Evolutionary conservation across 1,140 invertebrate genomes (phyloP).

Genomic region (Aphidius gifuensis): DNA sequence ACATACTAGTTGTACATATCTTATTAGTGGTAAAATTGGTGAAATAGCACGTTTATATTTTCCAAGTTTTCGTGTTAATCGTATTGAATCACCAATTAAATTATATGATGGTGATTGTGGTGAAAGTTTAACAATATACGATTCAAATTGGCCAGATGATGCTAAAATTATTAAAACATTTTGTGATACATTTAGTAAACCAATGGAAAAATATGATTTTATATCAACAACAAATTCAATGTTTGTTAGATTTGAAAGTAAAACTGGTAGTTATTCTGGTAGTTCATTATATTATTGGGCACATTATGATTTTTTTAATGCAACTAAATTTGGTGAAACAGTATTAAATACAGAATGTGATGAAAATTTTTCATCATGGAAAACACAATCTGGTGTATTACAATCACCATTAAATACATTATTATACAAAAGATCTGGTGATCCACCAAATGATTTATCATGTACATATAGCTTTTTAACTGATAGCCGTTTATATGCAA

Average conservation of each 20-base stretch:
- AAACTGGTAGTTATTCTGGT: constrained; percentile 86
- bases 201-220: constrained; percentile 89
- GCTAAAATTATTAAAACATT: constrained; percentile 87
- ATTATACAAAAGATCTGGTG: constrained; percentile 72
- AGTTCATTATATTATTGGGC: constrained; percentile 87
- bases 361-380: constrained; percentile 80
- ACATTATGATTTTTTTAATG: constrained; percentile 90
- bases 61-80: constrained; percentile 84
- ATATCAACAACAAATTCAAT: constrained; percentile 80
- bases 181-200: constrained; percentile 86
- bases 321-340: constrained; percentile 77
- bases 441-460: constrained; percentile 63
- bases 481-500: constrained; percentile 72
- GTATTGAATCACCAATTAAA: constrained; percentile 83
- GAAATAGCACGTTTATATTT: constrained; percentile 86
- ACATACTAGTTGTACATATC: constrained; percentile 84
- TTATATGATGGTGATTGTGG: constrained; percentile 83
- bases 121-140: constrained; percentile 83
- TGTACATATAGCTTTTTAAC: constrained; percentile 83
- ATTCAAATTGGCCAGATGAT: constrained; percentile 79
- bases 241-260: constrained; percentile 84
- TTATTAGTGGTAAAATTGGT: constrained; percentile 77
- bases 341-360: constrained; percentile 78
- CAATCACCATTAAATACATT: constrained; percentile 80
- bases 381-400: constrained; percentile 65